Evolutionary conservation across 64 coral and sea anemone species (phyloP), one percentile per base, ranked within the genome.

Genomic region (Catalaphyllia jardinei): DNA sequence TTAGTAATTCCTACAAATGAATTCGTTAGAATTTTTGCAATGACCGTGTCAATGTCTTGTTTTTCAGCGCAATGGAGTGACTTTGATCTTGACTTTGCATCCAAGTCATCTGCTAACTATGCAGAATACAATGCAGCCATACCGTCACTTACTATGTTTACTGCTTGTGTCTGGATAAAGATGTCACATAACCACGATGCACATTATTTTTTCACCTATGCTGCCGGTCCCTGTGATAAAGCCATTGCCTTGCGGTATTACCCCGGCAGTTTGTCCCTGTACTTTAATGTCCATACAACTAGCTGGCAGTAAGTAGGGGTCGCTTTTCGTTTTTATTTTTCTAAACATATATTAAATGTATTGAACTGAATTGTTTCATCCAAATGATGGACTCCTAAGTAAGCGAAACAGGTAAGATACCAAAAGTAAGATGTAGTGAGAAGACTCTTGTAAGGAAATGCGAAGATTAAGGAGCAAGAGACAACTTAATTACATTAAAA

Each of bases 1-100:
- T 46, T 8, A 46, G 0, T 4, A 46, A 46, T 46, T 46, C 39
- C 39, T 6, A 4, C 6, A 46, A 1, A 4, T 46, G 39, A 46
- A 46, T 46, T 46, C 39, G n/a, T 4, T 46, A 8, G 4, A 46
- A 46, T 2, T 2, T 2, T 38, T 38, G 35, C 35, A 38, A 38
- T 4, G 35, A 38, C 1, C 35, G 35, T 0, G 13, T 0, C 31
- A 17, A 35, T 46, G 50, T 15, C 19, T 24, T 46, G 46, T 76
- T 19, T 78, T 78, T 54, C 76, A 78, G 76, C 76, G 16, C 7
- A 78, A 78, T 46, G 52, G 33, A 78, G 42, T 54, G 33, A 78
- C 22, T 78, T 49, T 39, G 76, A 78, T 14, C 22, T 78, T 46
- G 8, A 25, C 9, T 78, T 78, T 16, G 11, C 5, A 25, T 78